Conservation (phyloP, 2,888 invertebrate species). For the Lasioglossum figueresi region DNA sequence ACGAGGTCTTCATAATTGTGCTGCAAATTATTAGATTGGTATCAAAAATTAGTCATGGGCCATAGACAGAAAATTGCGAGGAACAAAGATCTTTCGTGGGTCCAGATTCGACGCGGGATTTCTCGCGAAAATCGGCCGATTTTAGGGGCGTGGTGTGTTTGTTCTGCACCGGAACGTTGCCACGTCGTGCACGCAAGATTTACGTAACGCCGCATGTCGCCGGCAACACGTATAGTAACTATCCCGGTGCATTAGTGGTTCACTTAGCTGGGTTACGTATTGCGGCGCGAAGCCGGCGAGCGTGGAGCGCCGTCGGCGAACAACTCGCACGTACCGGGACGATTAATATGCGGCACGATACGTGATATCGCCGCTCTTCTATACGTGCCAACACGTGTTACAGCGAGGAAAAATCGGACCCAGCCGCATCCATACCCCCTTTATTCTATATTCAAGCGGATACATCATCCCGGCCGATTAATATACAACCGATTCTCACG, state of each 20-base stretch:
- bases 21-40: too few relatives aligned
- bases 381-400: conserved; percentile 58
- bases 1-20: too few relatives aligned
- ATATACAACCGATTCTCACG: conserved; percentile 46
- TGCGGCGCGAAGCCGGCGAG: conserved; percentile 40
- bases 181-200: not conserved
- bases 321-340: conserved; percentile 72
- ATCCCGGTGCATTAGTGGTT: conserved; percentile 68
- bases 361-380: conserved; percentile 63
- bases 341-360: conserved; percentile 72
- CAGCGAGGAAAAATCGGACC: conserved; percentile 26
- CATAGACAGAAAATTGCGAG: too few relatives aligned
- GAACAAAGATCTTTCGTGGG: too few relatives aligned
- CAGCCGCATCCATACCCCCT: conserved; percentile 5
- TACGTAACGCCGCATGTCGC: not conserved
- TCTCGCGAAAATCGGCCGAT: not conserved
- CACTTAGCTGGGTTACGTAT: conserved; percentile 63
- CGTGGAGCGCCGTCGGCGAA: conserved; percentile 59
- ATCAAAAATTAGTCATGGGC: too few relatives aligned
- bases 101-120: too few relatives aligned
- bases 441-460: conserved; percentile 41
- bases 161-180: not conserved
- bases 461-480: conserved; percentile 48
- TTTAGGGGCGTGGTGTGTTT: not conserved
- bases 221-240: conserved; percentile 41